A percentile compares a stretch with the other conserved stretches of the same genome.
These are phyloP conservation scores for Xenopus laevis DNA, from an alignment of 2,113 vertebrate genomes.

Conservation along the genomic window DNA sequence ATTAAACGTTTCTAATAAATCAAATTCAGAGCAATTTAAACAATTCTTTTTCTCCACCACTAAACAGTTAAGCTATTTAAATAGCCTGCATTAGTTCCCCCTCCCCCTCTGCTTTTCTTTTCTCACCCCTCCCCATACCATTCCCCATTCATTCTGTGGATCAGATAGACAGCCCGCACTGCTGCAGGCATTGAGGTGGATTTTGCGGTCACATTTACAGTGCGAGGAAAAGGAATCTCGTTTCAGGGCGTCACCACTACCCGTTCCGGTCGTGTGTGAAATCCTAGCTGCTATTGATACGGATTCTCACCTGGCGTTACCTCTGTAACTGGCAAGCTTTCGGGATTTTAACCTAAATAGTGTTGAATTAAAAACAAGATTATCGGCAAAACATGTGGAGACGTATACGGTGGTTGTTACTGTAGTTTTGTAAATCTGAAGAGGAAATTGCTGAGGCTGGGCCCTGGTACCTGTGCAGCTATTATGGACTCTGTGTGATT, in stretches of 20 bases:
- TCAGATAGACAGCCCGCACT: not conserved
- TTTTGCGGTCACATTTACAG: not conserved
- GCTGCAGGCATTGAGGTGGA: not conserved
- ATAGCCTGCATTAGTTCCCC: not conserved
- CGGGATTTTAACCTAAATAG: conserved; percentile 8
- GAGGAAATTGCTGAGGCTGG: not conserved
- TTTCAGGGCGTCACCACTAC: not conserved
- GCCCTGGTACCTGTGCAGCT: conserved; percentile 41
- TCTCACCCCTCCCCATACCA: conserved; percentile 4
- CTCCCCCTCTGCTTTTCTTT: not conserved
- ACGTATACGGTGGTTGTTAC: not conserved
- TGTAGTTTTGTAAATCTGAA: not conserved
- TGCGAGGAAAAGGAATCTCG: not conserved
- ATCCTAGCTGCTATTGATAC: too few relatives aligned
- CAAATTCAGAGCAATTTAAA: too few relatives aligned
- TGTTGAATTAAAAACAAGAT: not conserved
- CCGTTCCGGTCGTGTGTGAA: not conserved
- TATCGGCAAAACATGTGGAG: not conserved
- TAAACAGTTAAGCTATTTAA: conserved; percentile 9
- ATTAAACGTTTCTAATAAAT: too few relatives aligned
- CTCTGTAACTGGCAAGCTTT: not conserved
- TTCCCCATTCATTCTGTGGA: conserved; percentile 21
- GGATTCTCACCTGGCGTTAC: not conserved
- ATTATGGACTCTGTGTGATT: conserved; percentile 47
- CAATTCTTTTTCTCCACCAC: not conserved